phyloP scores from a whole-genome alignment of 2,888 invertebrate genomes.

The Cataglyphis livida region DNA sequence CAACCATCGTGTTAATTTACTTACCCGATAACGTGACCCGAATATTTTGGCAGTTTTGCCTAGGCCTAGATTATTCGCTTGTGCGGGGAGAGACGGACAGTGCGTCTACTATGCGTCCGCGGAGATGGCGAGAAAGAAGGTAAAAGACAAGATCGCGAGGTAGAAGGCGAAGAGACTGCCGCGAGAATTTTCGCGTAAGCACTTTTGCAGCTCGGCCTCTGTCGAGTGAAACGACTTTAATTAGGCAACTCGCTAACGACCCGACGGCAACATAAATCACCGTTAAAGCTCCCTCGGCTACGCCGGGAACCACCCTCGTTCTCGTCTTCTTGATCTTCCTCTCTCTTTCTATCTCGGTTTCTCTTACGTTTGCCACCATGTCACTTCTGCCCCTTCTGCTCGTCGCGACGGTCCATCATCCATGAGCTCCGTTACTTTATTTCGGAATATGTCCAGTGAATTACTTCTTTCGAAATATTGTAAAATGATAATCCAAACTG shows the following conservation, averaged over 20 bases:
- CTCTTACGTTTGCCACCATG: background rate
- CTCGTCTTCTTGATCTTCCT: constrained; percentile 14
- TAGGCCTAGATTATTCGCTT: constrained; percentile 50
- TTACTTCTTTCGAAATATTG: background rate
- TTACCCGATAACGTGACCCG: constrained; percentile 33
- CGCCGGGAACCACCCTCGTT: constrained; percentile 40
- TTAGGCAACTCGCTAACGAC: constrained; percentile 79
- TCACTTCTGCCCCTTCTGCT: constrained; percentile 8
- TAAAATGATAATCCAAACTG: background rate
- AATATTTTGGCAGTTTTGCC: constrained; percentile 50
- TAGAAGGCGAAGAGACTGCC: constrained; percentile 40
- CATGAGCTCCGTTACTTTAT: background rate
- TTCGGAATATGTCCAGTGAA: background rate
- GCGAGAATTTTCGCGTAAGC: constrained; percentile 68
- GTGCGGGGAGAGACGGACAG: background rate
- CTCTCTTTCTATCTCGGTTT: constrained; percentile 6
- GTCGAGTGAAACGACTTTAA: constrained; percentile 76
- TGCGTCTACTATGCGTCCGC: background rate
- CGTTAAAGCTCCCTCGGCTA: constrained; percentile 68
- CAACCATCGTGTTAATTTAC: background rate
- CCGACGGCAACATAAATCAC: constrained; percentile 78
- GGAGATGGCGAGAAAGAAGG: background rate
- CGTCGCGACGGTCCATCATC: constrained; percentile 11
- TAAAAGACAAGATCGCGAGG: constrained; percentile 11
- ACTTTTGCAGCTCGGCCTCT: constrained; percentile 74